A percentile compares a stretch with the other conserved stretches of the same genome.
These are phyloP conservation scores for Gobius niger DNA, from an alignment of 2,113 vertebrate genomes.

Conservation along the genomic window DNA sequence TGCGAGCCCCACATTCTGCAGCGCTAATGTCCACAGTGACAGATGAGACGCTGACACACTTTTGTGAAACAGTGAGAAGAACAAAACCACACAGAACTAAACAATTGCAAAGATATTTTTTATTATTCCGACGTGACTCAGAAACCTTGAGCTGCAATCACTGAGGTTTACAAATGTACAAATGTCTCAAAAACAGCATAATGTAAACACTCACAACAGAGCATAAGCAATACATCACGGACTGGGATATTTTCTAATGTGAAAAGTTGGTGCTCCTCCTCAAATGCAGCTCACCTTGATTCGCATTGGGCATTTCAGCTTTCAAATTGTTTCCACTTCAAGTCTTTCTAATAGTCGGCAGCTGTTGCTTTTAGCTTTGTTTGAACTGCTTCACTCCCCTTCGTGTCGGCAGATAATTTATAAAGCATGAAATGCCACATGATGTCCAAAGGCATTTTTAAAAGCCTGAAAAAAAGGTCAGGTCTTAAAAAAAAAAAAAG, in stretches of 20 bases:
- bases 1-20: constrained; percentile 24
- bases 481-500: too few species aligned
- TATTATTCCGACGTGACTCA: not conserved
- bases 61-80: constrained; percentile 23
- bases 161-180: constrained; percentile 4
- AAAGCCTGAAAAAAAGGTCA: too few species aligned
- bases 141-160: not conserved
- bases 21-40: constrained; percentile 34
- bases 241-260: not conserved
- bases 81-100: constrained; percentile 7
- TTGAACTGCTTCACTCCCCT: too few species aligned
- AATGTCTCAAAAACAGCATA: not conserved
- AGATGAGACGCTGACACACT: constrained; percentile 39
- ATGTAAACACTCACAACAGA: not conserved
- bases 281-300: too few species aligned
- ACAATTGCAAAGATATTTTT: constrained; percentile 16
- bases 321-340: too few species aligned
- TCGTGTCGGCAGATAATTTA: too few species aligned
- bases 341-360: too few species aligned
- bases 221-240: not conserved
- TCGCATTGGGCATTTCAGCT: too few species aligned
- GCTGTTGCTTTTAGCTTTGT: too few species aligned
- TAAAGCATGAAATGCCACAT: too few species aligned
- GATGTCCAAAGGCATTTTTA: too few species aligned
- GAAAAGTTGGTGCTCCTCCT: not conserved